Evolutionary conservation across 92 coral and sea anemone genomes (phyloP), one percentile per base, ranked within the genome.

Genomic region (Porites lobata): DNA sequence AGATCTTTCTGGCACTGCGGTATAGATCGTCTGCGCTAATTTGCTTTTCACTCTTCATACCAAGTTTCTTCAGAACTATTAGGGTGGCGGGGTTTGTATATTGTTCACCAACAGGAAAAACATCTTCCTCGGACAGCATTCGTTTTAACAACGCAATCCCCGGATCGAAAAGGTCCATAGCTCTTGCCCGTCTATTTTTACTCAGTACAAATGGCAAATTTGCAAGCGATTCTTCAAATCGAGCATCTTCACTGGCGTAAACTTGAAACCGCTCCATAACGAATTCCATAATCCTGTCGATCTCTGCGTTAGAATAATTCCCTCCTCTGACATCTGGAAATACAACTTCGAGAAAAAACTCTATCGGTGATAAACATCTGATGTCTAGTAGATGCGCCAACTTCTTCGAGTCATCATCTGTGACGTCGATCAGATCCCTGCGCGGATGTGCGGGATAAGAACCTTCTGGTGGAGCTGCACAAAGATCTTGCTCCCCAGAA

Each of bases 111-210:
- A 81, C 53, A 0, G 96, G 96, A 53, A 93, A 93, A 32, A 72
- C 86, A 64, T 81, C 72, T 54, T 93, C 89, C 13, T 65, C 72
- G 8, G 80, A 59, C 66, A 93, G 88, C 21, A 94, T 43, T 0
- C 57, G 69, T 69, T 59, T 69, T 1, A 91, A 50, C 32, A 20
- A 24, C 20, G n/a, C 64, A 29, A 66, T 66, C 10, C 86, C 78
- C 50, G 96, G 96, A 72, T 94, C 91, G 81, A 88, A 94, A 1
- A 94, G 92, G 51, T 94, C 94, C 18, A 74, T 65, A 1, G 88
- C 87, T 53, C 38, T 91, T 21, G 18, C 77, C 26, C 94, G 91
- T 17, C 70, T 85, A 62, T 22, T 32, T 10, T 51, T 14, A 13
- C 75, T 84, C 8, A 69, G 78, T 19, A 94, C 89, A 88, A 94